These are phyloP conservation scores for Scleropages formosus DNA, from an alignment of 2,797 vertebrate species.

Conservation along the genomic window DNA sequence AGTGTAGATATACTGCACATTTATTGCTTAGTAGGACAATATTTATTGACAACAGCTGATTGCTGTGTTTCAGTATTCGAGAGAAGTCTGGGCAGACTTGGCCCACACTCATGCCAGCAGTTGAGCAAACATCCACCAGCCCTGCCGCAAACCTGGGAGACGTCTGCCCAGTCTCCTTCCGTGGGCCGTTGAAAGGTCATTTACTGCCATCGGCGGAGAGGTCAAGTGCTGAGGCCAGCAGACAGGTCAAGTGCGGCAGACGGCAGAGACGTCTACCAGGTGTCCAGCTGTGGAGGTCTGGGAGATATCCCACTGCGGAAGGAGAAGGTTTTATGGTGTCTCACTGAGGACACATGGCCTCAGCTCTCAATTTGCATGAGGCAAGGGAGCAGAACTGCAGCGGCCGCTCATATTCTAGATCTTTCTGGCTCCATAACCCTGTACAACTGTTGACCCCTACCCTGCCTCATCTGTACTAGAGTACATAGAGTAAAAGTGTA, in stretches of 20 bases:
- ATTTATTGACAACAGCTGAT: constrained; percentile 6
- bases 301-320: too few species aligned
- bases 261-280: too few species aligned
- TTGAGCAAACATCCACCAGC: constrained; percentile 6
- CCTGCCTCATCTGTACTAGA: too few species aligned
- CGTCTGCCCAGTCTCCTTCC: neutral
- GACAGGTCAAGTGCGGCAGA: neutral
- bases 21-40: neutral
- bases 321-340: too few species aligned
- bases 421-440: too few species aligned
- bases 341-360: too few species aligned
- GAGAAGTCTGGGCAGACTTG: constrained; percentile 2
- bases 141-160: neutral
- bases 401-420: too few species aligned
- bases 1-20: neutral
- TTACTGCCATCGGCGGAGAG: neutral
- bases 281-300: too few species aligned
- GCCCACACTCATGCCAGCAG: neutral
- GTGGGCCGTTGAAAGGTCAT: neutral
- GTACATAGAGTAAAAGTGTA: too few species aligned
- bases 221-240: neutral
- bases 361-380: too few species aligned
- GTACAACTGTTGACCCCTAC: too few species aligned
- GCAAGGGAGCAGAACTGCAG: too few species aligned
- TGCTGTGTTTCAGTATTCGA: neutral